Evolutionary conservation across 2,888 invertebrate genomes (phyloP).

Genomic region (Dryobotodes eremita): DNA sequence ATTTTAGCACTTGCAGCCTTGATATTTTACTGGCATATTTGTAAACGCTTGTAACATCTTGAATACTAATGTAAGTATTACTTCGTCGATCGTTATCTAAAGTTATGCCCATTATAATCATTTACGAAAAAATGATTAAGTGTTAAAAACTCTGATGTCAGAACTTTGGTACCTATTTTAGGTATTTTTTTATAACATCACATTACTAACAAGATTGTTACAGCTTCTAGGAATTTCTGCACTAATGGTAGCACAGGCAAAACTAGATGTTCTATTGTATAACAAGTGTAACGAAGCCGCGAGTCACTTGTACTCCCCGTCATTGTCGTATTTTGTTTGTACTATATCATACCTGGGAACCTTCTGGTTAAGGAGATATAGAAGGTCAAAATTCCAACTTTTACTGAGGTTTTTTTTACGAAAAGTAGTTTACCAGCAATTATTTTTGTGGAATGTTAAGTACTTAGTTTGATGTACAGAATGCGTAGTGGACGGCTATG

Average conservation of each 20-base stretch:
- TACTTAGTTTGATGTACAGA: too few relatives aligned
- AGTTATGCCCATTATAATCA: conserved; percentile 13
- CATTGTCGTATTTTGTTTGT: too few relatives aligned
- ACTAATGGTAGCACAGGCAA: background rate
- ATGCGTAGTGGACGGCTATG: too few relatives aligned
- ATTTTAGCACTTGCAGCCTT: conserved; percentile 60
- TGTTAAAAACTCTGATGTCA: background rate
- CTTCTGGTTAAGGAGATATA: too few relatives aligned
- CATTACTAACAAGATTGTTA: background rate
- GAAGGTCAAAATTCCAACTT: too few relatives aligned
- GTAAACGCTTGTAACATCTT: conserved; percentile 62
- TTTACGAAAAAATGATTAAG: background rate
- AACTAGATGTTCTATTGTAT: background rate
- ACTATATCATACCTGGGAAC: too few relatives aligned
- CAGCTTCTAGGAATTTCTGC: background rate
- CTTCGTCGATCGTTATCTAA: conserved; percentile 50
- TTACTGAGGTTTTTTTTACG: too few relatives aligned
- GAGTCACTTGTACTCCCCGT: too few relatives aligned
- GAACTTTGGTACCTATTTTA: background rate
- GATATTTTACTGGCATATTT: conserved; percentile 63
- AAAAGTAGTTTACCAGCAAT: too few relatives aligned
- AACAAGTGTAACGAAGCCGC: too few relatives aligned
- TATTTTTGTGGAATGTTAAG: too few relatives aligned
- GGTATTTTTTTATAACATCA: background rate
- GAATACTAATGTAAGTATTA: conserved; percentile 61